Evolutionary conservation across 2,797 vertebrate species (phyloP).

Genomic region (Cetoscarus ocellatus): DNA sequence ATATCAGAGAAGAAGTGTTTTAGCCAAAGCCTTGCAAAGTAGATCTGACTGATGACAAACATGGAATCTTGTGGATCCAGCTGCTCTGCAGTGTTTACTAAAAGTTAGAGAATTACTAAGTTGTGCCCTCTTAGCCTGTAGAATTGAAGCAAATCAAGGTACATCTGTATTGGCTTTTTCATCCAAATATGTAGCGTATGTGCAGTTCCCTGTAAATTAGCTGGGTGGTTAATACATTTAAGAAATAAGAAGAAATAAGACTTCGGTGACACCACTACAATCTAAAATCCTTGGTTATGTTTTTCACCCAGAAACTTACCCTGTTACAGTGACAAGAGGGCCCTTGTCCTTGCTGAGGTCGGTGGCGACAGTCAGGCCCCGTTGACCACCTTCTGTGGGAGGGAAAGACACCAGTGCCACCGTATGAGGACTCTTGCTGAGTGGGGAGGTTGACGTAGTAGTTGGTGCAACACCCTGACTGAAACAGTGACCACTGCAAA

Average conservation of each 20-base stretch:
- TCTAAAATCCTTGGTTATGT: background rate
- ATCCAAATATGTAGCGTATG: background rate
- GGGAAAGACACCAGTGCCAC: conserved; percentile 95
- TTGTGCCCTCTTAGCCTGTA: background rate
- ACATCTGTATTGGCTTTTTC: background rate
- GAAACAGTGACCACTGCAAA: conserved; percentile 91
- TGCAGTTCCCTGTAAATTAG: background rate
- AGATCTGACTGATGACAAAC: too few species aligned
- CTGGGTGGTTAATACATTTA: too few species aligned
- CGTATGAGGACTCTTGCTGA: conserved; percentile 89
- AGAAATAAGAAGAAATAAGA: too few species aligned
- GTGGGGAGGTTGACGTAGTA: conserved; percentile 77
- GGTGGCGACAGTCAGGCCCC: conserved; percentile 88
- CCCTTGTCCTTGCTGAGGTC: conserved; percentile 75
- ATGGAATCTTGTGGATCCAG: too few species aligned
- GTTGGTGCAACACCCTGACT: conserved; percentile 86
- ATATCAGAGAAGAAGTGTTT: too few species aligned
- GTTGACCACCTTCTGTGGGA: conserved; percentile 83
- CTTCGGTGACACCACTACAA: background rate
- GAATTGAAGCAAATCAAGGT: too few species aligned
- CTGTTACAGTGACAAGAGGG: conserved; percentile 85
- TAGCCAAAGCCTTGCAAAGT: too few species aligned
- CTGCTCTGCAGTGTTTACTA: too few species aligned
- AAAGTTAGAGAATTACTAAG: background rate
- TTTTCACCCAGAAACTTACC: conserved; percentile 80